Base-by-base conservation (phyloP, 2,888 invertebrate genomes). In the Elegia similella region DNA sequence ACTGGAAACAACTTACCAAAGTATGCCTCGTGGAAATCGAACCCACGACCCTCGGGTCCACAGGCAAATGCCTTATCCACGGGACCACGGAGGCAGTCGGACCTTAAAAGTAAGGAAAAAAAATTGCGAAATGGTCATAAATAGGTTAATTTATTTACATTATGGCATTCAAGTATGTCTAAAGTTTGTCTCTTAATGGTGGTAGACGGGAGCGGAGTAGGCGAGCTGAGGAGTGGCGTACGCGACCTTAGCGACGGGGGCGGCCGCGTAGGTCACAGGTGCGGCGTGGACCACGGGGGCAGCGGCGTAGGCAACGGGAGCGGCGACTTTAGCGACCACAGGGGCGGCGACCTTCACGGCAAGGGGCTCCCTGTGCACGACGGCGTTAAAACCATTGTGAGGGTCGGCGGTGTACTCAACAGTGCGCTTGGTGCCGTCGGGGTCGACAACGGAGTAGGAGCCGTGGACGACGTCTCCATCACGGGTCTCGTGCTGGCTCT, bases 381-480 rank as follows among this genome's bases (percentile, higher is more conserved):
- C 88, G 34, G 92, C 92, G 74, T 92, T 92, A 79, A 92, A 92
- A 57, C 92, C 92, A 64, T 89, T 86, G 70, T 88, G 78, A 32
- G 84, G 79, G 66, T 92, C 92, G 59, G 92, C 92, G 59, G 88
- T 88, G 79, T 92, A 92, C 34, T 92, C 92, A 0, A 92, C 92
- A 55, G 84, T 90, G 62, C 92, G 86, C 74, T 84, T 85, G 70
- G 79, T 84, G 62, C 92, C 92, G 62, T 92, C 92, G 42, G 92
- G 79, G 62, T 92, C 92, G 8, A 82, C 80, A 13, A 92, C 71
- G 54, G 92, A 91, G 82, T 92, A 92, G 52, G 87, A 84, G 29
- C 92, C 92, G 62, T 86, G 85, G 15, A 92, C 92, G 34, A 88
- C 86, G 63, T 92, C 92, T 57, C 92, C 92, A 54, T 84, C 84